These are phyloP conservation scores for Anarsia innoxiella DNA, from an alignment of 2,888 invertebrate species.

Conservation along the genomic window DNA sequence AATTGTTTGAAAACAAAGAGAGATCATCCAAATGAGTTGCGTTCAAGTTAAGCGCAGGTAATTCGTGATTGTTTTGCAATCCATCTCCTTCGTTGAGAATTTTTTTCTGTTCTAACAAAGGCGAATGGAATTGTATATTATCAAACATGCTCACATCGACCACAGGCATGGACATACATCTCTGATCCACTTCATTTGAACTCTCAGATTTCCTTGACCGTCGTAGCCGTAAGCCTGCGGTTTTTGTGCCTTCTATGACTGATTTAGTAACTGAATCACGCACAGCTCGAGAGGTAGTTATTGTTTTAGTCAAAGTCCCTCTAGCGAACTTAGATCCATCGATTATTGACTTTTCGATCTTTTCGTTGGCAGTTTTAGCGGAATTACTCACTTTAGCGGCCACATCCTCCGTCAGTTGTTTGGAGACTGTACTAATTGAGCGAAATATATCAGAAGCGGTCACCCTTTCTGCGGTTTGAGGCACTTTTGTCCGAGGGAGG, in stretches of 20 bases:
- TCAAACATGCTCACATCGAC: conserved; percentile 77
- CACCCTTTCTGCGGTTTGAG: conserved; percentile 40
- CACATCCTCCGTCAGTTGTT: conserved; percentile 74
- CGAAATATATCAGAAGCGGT: conserved; percentile 61
- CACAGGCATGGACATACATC: conserved; percentile 74
- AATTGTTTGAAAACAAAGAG: conserved; percentile 55
- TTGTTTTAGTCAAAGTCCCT: conserved; percentile 62
- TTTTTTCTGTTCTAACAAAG: conserved; percentile 63
- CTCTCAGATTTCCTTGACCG: conserved; percentile 39
- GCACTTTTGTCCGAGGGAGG: conserved; percentile 62
- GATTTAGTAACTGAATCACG: conserved; percentile 75
- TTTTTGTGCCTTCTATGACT: conserved; percentile 78
- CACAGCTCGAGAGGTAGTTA: conserved; percentile 65
- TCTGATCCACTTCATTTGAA: conserved; percentile 35
- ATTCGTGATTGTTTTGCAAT: conserved; percentile 23
- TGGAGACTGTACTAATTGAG: conserved; percentile 72
- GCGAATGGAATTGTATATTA: conserved; percentile 79
- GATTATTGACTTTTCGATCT: conserved; percentile 48
- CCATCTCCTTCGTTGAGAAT: conserved; percentile 32
- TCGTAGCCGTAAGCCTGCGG: conserved; percentile 67
- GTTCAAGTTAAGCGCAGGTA: conserved; percentile 43
- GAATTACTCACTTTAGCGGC: conserved; percentile 65
- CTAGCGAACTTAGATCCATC: conserved; percentile 61
- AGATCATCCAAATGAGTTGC: conserved; percentile 48
- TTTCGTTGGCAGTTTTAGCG: conserved; percentile 56